phyloP scores from a whole-genome alignment of 2,113 vertebrate species.

The Corapipo altera region DNA sequence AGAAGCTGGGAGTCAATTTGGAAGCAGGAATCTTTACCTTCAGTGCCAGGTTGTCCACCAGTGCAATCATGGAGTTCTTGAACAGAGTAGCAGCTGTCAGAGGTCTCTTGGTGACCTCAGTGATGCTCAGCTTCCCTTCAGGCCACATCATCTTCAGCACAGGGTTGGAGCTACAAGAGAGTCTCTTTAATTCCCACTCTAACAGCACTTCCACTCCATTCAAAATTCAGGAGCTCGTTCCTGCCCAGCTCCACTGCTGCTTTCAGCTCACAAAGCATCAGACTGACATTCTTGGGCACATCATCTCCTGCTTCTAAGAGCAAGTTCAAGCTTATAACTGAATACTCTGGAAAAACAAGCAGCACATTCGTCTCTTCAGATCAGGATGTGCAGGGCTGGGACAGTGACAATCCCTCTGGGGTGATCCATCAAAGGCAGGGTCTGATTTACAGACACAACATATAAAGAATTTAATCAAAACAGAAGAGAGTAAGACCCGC shows the following conservation, averaged over 20 bases:
- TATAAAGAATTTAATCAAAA: neutral
- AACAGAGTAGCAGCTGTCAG: slow-evolving; percentile 93
- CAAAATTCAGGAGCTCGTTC: neutral
- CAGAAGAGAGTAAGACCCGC: neutral
- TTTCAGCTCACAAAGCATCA: neutral
- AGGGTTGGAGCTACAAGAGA: slow-evolving; percentile 83
- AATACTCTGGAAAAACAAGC: neutral
- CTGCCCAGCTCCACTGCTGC: neutral
- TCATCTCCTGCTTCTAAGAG: neutral
- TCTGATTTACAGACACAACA: neutral
- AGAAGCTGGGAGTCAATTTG: neutral
- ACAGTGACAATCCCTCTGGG: neutral
- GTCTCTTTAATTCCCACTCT: neutral
- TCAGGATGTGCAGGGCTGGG: neutral
- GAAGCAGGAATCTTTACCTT: slow-evolving; percentile 80
- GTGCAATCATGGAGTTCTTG: slow-evolving; percentile 96
- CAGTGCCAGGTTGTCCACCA: slow-evolving; percentile 94
- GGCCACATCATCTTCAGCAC: slow-evolving; percentile 98
- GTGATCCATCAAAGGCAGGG: neutral
- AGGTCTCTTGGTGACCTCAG: slow-evolving; percentile 95
- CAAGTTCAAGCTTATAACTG: neutral
- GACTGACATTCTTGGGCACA: neutral
- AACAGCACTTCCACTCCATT: neutral
- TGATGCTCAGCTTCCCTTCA: slow-evolving; percentile 96
- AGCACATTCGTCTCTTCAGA: neutral